Conservation (phyloP, 2,888 invertebrate genomes). For the Drepana falcataria region DNA sequence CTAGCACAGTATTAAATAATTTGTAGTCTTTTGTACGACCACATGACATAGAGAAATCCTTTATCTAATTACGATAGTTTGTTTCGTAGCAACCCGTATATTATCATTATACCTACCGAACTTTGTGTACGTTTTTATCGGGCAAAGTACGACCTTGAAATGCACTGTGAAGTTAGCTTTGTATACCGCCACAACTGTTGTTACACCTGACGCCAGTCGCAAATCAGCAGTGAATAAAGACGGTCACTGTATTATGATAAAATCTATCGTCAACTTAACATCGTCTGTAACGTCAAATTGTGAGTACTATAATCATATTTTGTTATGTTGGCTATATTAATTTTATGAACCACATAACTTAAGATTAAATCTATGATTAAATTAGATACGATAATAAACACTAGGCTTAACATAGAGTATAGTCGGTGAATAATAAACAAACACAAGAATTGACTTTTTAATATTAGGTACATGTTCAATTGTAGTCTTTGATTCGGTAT, state of each 20-base stretch:
- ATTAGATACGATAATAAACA: too few species aligned
- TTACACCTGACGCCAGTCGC: slow-evolving; percentile 1
- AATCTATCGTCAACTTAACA: slow-evolving; percentile 33
- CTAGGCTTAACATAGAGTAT: too few species aligned
- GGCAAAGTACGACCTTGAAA: slow-evolving; percentile 22
- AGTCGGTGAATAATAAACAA: too few species aligned
- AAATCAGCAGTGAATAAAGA: slow-evolving; percentile 26
- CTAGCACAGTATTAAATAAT: too few species aligned
- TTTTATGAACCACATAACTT: too few species aligned
- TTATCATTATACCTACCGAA: background rate
- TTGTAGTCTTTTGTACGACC: too few species aligned
- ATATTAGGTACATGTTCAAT: too few species aligned
- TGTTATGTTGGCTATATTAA: background rate
- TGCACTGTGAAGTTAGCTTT: slow-evolving; percentile 1
- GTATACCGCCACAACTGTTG: background rate
- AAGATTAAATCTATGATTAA: too few species aligned
- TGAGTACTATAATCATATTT: slow-evolving; percentile 30
- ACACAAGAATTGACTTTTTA: too few species aligned
- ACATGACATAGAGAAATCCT: too few species aligned
- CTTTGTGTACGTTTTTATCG: slow-evolving; percentile 34
- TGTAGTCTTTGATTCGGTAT: background rate
- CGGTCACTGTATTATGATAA: slow-evolving; percentile 40
- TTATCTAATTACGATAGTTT: background rate
- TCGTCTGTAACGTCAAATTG: slow-evolving; percentile 32
- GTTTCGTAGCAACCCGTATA: too few species aligned